Conservation (phyloP, 2,888 invertebrate genomes). For the Nebria brevicollis region DNA sequence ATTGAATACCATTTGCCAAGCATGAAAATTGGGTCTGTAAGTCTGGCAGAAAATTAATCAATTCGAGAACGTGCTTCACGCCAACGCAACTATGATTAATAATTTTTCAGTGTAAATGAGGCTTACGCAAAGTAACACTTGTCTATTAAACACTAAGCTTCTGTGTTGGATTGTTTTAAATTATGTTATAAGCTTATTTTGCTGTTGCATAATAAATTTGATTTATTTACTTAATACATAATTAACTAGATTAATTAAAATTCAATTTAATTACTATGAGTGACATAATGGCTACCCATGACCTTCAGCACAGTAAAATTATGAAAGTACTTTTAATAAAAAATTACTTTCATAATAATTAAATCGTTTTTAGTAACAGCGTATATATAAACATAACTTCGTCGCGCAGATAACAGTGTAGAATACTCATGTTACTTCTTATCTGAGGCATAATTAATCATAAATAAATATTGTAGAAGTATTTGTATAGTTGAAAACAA, state of each 20-base stretch:
- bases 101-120: not conserved
- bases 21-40: constrained; percentile 3
- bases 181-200: not conserved
- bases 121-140: not conserved
- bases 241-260: not conserved
- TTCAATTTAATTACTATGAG: not conserved
- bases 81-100: not conserved
- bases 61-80: constrained; percentile 10
- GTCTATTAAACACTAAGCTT: not conserved
- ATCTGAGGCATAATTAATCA: not conserved
- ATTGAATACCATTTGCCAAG: not conserved
- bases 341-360: not conserved
- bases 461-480: not conserved
- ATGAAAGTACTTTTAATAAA: not conserved
- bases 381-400: not conserved
- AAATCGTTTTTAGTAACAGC: not conserved
- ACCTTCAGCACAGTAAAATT: not conserved
- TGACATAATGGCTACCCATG: not conserved
- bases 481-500: not conserved
- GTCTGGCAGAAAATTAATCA: constrained; percentile 7
- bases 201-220: not conserved
- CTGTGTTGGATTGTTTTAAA: not conserved
- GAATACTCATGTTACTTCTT: not conserved
- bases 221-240: not conserved
- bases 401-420: not conserved